Evolutionary conservation across 2,797 vertebrate genomes (phyloP).

Genomic region (Carcharodon carcharias): DNA sequence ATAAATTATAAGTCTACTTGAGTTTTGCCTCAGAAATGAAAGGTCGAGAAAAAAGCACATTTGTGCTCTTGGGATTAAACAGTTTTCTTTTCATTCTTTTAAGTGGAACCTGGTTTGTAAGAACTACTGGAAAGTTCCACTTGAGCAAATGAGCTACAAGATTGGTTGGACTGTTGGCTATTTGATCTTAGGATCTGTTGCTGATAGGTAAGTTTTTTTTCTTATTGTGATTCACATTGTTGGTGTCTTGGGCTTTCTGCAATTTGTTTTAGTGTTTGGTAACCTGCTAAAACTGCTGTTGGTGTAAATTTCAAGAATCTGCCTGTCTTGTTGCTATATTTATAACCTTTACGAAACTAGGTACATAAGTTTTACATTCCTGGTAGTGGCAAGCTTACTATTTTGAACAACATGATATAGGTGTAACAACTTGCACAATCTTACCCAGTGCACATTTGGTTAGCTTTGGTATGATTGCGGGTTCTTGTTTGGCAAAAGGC

Average conservation of each 20-base stretch:
- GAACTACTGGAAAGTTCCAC: slow-evolving; percentile 71
- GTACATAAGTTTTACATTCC: neutral
- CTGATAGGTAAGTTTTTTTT: slow-evolving; percentile 64
- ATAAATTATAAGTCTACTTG: neutral
- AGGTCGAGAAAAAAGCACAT: neutral
- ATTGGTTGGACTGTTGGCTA: slow-evolving; percentile 75
- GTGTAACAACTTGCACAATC: neutral
- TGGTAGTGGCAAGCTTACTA: neutral
- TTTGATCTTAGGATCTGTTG: slow-evolving; percentile 62
- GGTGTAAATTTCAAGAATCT: neutral
- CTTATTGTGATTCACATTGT: neutral
- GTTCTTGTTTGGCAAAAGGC: neutral
- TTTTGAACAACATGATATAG: neutral
- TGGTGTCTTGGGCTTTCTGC: neutral
- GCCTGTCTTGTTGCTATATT: neutral
- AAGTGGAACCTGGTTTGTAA: slow-evolving; percentile 80
- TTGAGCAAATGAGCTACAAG: slow-evolving; percentile 73
- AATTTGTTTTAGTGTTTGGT: neutral
- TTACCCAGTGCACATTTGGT: neutral
- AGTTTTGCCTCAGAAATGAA: neutral
- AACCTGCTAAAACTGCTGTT: neutral
- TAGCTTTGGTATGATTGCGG: neutral
- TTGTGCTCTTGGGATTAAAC: neutral
- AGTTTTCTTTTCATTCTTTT: neutral
- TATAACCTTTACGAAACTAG: neutral